Evolutionary conservation across 2,888 invertebrate genomes (phyloP).

Genomic region (Magallana nippona): DNA sequence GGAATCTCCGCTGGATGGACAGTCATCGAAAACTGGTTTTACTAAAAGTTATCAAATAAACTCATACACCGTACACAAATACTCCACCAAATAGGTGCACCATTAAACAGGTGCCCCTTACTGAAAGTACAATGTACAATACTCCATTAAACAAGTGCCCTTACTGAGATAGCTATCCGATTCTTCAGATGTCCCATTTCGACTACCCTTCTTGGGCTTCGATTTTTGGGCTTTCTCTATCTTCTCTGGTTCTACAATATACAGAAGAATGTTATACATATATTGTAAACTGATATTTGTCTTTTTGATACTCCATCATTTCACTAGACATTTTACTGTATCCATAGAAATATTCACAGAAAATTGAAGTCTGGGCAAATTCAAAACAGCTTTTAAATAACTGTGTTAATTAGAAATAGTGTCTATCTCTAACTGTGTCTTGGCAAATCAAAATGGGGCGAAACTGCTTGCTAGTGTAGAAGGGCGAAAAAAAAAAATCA

Average conservation of each 20-base stretch:
- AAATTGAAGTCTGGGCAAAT: not conserved
- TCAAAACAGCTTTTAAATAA: no score
- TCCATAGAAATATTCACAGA: not conserved
- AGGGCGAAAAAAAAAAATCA: not conserved
- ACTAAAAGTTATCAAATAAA: conserved; percentile 37
- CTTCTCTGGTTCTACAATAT: not conserved
- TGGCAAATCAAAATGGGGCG: not conserved
- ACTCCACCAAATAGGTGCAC: no score
- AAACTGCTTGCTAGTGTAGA: not conserved
- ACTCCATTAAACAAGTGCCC: not conserved
- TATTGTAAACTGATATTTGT: no score
- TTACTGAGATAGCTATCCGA: conserved; percentile 22
- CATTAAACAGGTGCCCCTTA: no score
- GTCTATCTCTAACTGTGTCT: not conserved
- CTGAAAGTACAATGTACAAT: no score
- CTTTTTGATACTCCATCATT: no score
- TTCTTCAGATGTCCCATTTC: conserved; percentile 37
- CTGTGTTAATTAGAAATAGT: no score
- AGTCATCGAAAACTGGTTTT: conserved; percentile 91
- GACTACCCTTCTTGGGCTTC: conserved; percentile 38
- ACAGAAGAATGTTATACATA: not conserved
- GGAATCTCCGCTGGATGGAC: conserved; percentile 86
- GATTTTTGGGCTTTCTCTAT: conserved; percentile 26
- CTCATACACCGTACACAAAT: not conserved
- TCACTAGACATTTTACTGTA: not conserved